Evolutionary conservation across 2,113 vertebrate genomes (phyloP).

Genomic region (Podarcis muralis): DNA sequence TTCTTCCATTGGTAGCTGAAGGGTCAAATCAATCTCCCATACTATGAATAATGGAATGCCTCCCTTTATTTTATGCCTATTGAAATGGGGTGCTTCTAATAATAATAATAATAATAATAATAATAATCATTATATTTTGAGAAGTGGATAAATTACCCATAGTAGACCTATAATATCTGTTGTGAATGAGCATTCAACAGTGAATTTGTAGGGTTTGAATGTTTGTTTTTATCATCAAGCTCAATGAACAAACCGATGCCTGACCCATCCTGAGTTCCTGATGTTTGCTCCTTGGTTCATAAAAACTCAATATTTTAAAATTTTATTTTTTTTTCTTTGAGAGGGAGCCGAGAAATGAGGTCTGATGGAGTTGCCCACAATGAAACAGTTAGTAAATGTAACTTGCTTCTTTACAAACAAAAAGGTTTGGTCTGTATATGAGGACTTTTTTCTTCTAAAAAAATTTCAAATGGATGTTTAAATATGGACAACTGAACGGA

Average conservation of each 20-base stretch:
- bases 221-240: constrained; percentile 36
- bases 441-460: no score
- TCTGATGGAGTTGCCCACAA: not conserved
- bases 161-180: constrained; percentile 51
- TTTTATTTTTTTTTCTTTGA: not conserved
- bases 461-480: no score
- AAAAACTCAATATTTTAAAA: constrained; percentile 21
- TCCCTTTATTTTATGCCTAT: constrained; percentile 53
- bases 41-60: constrained; percentile 58
- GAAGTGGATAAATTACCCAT: constrained; percentile 47
- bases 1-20: constrained; percentile 47
- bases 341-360: constrained; percentile 39
- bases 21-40: constrained; percentile 69
- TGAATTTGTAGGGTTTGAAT: constrained; percentile 54
- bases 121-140: constrained; percentile 44
- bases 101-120: constrained; percentile 26
- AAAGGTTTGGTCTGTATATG: not conserved
- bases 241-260: constrained; percentile 27
- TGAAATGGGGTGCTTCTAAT: constrained; percentile 64
- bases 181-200: constrained; percentile 57
- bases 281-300: constrained; percentile 47
- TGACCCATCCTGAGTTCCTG: constrained; percentile 35
- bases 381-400: constrained; percentile 19
- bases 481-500: no score
- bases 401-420: not conserved